Evolutionary conservation across 2,888 invertebrate species (phyloP), one percentile per base, ranked within the genome.

Genomic region (Pandemis corylana): DNA sequence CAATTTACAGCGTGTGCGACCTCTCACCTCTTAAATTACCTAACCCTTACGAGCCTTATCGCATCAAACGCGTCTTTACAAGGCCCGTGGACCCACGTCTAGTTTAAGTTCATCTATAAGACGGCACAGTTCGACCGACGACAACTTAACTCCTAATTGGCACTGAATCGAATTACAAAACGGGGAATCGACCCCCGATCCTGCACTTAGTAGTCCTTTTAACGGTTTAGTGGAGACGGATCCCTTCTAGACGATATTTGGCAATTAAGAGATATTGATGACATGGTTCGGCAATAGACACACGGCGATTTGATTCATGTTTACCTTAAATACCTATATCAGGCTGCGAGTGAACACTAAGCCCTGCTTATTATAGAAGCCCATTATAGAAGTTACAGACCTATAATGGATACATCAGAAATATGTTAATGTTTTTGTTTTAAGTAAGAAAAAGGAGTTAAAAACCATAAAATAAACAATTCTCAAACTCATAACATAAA

Each of bases 141-240:
- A 90, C 91, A 92, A 91, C 90, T 90, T 90, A 92, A 92, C 90
- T 91, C 84, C 88, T 94, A 94, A 94, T 94, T 94, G 94, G 90
- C 84, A 83, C 84, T 79, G 88, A 94, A 94, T 94, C 93, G 89
- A 94, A 92, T 94, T 94, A 94, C 92, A 88, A 82, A 89, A 89
- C 89, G 84, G 90, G 87, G 92, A 92, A 93, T 93, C 93, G 93
- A 93, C 92, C 92, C 89, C 87, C 91, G 89, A 93, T 93, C 90
- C 85, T 81, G 91, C 94, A 94, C 94, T 94, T 92, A 93, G 87
- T 86, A 85, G 83, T 92, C 94, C 94, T 92, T 94, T 94, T 94
- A 94, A 93, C 93, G 94, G 93, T 93, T 94, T 93, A 93, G 91
- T 92, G 88, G 85, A 91, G 91, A 88, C 83, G 89, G 87, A 91